A percentile compares a stretch with the other conserved stretches of the same genome.
Evolutionary conservation across 2,113 vertebrate genomes (phyloP).

Genomic region (Irena cyanogastra): DNA sequence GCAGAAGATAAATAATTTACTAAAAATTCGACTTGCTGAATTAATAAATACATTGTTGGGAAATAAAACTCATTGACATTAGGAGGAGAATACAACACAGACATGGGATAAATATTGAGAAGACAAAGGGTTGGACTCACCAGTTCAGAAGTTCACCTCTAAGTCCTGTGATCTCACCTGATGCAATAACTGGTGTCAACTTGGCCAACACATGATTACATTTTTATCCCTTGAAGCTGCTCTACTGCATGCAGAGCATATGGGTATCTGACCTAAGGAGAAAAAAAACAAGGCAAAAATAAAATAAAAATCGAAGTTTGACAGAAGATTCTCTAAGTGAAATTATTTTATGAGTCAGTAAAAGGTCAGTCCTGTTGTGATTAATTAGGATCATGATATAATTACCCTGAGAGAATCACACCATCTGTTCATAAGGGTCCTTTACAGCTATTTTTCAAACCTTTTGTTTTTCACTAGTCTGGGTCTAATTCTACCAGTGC

Average conservation of each 20-base stretch:
- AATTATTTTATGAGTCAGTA: background rate
- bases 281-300: fast-evolving
- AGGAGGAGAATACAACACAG: background rate
- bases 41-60: background rate
- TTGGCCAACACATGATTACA: background rate
- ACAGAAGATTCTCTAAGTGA: background rate
- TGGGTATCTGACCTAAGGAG: background rate
- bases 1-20: background rate
- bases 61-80: background rate
- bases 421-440: background rate
- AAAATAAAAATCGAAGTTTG: background rate
- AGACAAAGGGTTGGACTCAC: background rate
- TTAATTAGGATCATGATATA: background rate
- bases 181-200: background rate
- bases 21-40: background rate
- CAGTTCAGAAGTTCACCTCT: background rate
- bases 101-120: background rate
- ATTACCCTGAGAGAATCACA: background rate
- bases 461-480: background rate
- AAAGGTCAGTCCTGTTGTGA: background rate
- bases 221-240: background rate
- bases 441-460: background rate
- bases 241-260: background rate
- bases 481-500: background rate
- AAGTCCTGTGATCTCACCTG: background rate